A percentile compares a stretch with the other conserved stretches of the same genome.
These are phyloP conservation scores for Cuniculus paca DNA, from an alignment of 2,797 vertebrate genomes.

Conservation along the genomic window DNA sequence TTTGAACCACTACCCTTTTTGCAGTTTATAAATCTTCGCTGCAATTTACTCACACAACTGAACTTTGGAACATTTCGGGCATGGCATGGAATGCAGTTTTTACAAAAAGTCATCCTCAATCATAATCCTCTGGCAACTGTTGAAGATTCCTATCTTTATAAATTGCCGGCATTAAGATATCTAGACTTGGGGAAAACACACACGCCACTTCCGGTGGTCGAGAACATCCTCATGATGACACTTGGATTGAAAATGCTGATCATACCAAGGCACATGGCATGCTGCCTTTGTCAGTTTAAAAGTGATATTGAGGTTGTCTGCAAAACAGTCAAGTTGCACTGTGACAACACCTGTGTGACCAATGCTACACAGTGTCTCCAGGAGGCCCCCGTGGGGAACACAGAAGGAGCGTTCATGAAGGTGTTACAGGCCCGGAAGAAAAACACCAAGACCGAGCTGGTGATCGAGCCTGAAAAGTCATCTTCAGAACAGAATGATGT, in stretches of 20 bases:
- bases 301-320: constrained; percentile 41
- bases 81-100: constrained; percentile 85
- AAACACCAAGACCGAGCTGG: neutral
- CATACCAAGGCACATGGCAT: neutral
- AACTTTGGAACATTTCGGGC: constrained; percentile 76
- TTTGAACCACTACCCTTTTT: constrained; percentile 86
- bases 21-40: constrained; percentile 79
- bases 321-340: constrained; percentile 81
- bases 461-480: constrained; percentile 15
- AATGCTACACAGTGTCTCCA: constrained; percentile 72
- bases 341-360: constrained; percentile 68
- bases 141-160: neutral
- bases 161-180: neutral
- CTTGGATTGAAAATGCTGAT: neutral
- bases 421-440: neutral
- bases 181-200: neutral
- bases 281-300: constrained; percentile 79
- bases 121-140: neutral
- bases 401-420: neutral
- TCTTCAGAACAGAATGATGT: neutral
- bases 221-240: neutral
- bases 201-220: neutral
- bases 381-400: neutral
- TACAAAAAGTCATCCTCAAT: constrained; percentile 75
- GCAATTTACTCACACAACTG: constrained; percentile 78